A percentile compares a stretch with the other conserved stretches of the same genome.
phyloP scores from a whole-genome alignment of 2,888 invertebrate species.

The Brenthis hecate region DNA sequence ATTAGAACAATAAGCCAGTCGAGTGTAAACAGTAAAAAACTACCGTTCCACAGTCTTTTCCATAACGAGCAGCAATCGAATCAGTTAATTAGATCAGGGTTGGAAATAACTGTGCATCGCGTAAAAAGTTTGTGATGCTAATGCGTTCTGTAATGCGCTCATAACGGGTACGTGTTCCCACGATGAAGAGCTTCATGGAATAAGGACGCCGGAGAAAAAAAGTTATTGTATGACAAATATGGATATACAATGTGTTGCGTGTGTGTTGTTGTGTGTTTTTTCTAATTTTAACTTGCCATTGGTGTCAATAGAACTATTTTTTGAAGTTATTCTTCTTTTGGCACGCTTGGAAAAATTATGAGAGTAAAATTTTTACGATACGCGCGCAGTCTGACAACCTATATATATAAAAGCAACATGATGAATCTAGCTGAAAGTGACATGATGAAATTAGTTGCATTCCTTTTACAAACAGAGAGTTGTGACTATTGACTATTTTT shows the following conservation, averaged over 20 bases:
- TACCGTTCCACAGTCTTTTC: slow-evolving; percentile 33
- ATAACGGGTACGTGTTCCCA: slow-evolving; percentile 41
- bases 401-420: too few species aligned
- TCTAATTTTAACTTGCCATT: slow-evolving; percentile 12
- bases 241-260: slow-evolving; percentile 14
- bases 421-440: too few species aligned
- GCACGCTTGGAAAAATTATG: too few species aligned
- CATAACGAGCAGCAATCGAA: slow-evolving; percentile 35
- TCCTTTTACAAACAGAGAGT: too few species aligned
- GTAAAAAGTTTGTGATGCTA: slow-evolving; percentile 23
- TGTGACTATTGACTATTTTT: too few species aligned
- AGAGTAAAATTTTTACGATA: too few species aligned
- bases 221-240: slow-evolving; percentile 34
- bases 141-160: slow-evolving; percentile 25
- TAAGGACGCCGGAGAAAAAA: slow-evolving; percentile 34
- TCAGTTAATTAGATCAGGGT: slow-evolving; percentile 41
- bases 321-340: too few species aligned
- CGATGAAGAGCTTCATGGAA: slow-evolving; percentile 36
- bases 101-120: slow-evolving; percentile 37
- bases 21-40: slow-evolving; percentile 31
- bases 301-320: neutral
- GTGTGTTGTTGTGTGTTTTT: slow-evolving; percentile 22
- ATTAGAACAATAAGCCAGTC: slow-evolving; percentile 17
- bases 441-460: too few species aligned
- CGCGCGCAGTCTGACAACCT: too few species aligned